Evolutionary conservation across 2,888 invertebrate genomes (phyloP).

Genomic region (Polymixis lichenea): DNA sequence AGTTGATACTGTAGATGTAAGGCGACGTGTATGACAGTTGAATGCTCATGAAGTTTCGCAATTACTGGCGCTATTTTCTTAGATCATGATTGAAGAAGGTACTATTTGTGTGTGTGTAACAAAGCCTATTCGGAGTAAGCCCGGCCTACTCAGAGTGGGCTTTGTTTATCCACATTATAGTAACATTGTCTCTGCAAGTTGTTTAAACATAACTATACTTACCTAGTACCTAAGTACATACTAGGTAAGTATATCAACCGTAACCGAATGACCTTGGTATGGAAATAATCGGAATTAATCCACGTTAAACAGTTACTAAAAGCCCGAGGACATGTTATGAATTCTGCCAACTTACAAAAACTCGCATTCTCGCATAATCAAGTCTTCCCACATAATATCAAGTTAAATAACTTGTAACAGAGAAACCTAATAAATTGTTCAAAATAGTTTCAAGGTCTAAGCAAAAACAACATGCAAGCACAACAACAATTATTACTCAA

Average conservation of each 20-base stretch:
- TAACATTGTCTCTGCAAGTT: background rate
- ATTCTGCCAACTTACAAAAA: conserved; percentile 13
- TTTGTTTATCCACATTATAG: background rate
- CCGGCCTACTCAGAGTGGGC: background rate
- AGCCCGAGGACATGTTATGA: conserved; percentile 12
- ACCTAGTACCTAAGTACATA: no score
- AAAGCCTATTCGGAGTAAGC: no score
- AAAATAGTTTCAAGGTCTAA: no score
- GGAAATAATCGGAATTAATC: background rate
- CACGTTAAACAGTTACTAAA: conserved; percentile 1
- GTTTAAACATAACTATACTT: background rate
- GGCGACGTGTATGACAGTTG: no score
- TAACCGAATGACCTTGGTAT: background rate
- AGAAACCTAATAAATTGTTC: no score
- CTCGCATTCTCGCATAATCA: background rate
- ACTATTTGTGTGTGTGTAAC: background rate
- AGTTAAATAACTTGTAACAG: no score
- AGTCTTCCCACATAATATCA: conserved; percentile 7
- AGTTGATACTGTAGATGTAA: background rate
- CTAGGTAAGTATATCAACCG: no score
- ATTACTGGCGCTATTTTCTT: background rate
- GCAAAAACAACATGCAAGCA: no score
- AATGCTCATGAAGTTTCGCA: background rate
- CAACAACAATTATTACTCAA: no score
- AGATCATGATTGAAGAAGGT: background rate